Percentiles rank a stretch among this genome's conserved stretches.
Evolutionary conservation across 1,140 invertebrate species (phyloP).

Genomic region (Cydia amplana): DNA sequence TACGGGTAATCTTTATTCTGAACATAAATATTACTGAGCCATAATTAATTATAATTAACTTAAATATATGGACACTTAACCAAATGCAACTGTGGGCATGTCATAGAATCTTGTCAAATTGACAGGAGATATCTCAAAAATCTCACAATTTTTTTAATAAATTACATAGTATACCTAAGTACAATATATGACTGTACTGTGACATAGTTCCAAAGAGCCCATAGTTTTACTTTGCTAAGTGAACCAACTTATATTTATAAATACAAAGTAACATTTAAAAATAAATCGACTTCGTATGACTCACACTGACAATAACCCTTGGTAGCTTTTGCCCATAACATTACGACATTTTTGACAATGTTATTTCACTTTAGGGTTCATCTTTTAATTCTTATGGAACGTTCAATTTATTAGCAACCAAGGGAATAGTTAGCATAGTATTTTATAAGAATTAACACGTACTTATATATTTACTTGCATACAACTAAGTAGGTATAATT

Average conservation of each 20-base stretch:
- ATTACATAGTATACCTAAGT: too few species aligned
- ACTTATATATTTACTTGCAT: too few species aligned
- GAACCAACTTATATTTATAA: background rate
- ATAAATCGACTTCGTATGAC: background rate
- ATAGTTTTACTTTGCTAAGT: background rate
- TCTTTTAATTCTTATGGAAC: too few species aligned
- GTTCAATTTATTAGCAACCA: too few species aligned
- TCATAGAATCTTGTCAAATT: background rate
- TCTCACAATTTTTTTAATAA: background rate
- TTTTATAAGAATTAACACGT: too few species aligned
- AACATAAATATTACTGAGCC: conserved; percentile 25
- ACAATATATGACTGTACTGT: too few species aligned
- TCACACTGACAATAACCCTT: background rate
- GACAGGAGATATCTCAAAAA: background rate
- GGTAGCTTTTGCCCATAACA: background rate
- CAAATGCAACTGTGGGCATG: background rate
- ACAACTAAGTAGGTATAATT: too few species aligned
- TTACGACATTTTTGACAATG: too few species aligned
- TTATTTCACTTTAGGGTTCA: too few species aligned
- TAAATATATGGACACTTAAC: background rate
- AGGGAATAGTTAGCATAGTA: too few species aligned
- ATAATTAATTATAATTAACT: conserved; percentile 1
- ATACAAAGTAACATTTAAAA: background rate
- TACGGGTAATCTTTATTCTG: conserved; percentile 3
- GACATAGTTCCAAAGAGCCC: too few species aligned